Conservation (phyloP, 2,113 vertebrate genomes). For the Tiliqua scincoides region DNA sequence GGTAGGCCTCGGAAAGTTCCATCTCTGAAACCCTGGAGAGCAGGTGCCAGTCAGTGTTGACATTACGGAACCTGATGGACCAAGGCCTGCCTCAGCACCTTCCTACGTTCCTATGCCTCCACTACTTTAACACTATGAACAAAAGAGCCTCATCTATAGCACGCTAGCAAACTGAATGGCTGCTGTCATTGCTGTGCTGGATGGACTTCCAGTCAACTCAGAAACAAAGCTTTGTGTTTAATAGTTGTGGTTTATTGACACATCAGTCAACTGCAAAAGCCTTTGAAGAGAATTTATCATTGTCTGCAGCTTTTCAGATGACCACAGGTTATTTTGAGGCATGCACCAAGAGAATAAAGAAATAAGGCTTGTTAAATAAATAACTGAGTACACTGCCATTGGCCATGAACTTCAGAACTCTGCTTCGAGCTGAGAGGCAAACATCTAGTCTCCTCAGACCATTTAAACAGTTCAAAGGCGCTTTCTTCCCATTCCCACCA, state of each 20-base stretch:
- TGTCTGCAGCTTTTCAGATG: not conserved
- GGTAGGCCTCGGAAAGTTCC: too few species aligned
- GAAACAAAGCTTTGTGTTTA: not conserved
- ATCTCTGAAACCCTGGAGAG: too few species aligned
- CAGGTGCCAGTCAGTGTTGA: too few species aligned
- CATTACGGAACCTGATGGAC: too few species aligned
- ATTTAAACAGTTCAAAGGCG: constrained; percentile 47
- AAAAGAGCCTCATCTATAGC: not conserved
- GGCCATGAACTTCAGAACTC: not conserved
- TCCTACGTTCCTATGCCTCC: not conserved
- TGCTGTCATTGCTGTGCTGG: not conserved
- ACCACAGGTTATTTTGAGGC: not conserved
- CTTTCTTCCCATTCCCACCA: constrained; percentile 46
- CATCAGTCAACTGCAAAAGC: too few species aligned
- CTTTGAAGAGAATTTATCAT: not conserved
- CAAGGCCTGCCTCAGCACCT: too few species aligned
- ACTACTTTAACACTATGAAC: not conserved
- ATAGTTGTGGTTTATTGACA: not conserved
- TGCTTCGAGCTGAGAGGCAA: not conserved
- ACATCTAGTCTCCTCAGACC: constrained; percentile 1
- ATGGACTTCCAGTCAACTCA: not conserved
- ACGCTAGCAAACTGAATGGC: not conserved
- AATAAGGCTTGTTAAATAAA: not conserved
- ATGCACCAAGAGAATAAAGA: not conserved
- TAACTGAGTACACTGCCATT: not conserved